Percentiles rank a stretch among this genome's conserved stretches.
phyloP scores from a whole-genome alignment of 2,888 invertebrate species.

The Strigamia crassipes region DNA sequence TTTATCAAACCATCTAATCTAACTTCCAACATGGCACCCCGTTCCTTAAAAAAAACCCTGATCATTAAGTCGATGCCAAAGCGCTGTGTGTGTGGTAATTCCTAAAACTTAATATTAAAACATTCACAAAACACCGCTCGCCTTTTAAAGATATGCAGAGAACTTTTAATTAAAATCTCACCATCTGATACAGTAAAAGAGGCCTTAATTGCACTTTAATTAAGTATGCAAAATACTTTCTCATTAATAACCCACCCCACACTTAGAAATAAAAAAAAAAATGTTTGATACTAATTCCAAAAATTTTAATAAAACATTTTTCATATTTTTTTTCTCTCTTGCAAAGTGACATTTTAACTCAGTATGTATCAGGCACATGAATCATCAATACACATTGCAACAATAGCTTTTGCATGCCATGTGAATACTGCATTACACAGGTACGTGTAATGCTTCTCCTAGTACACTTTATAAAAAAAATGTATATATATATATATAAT shows the following conservation, averaged over 20 bases:
- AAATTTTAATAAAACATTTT: conserved; percentile 4
- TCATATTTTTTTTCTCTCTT: not conserved
- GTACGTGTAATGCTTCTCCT: not conserved
- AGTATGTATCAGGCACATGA: conserved; percentile 18
- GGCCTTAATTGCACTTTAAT: conserved; percentile 43
- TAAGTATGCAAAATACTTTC: conserved; percentile 44
- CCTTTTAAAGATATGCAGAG: conserved; percentile 25
- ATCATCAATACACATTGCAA: conserved; percentile 17
- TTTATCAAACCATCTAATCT: not conserved
- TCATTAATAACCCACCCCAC: conserved; percentile 43
- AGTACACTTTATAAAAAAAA: not conserved
- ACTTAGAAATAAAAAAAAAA: not conserved
- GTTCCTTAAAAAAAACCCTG: not conserved
- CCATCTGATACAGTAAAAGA: conserved; percentile 22
- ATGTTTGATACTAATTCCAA: not conserved
- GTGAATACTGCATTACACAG: not conserved
- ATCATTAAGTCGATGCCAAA: conserved; percentile 9
- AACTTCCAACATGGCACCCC: conserved; percentile 3
- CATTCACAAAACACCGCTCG: conserved; percentile 16
- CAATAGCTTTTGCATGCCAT: conserved; percentile 22
- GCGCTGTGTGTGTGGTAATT: not conserved
- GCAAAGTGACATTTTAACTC: not conserved
- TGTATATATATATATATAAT: not conserved
- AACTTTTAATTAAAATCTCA: conserved; percentile 9
- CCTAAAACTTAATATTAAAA: conserved; percentile 26